These are phyloP conservation scores for Bos indicus DNA, from an alignment of 2,113 vertebrate genomes.

Conservation along the genomic window DNA sequence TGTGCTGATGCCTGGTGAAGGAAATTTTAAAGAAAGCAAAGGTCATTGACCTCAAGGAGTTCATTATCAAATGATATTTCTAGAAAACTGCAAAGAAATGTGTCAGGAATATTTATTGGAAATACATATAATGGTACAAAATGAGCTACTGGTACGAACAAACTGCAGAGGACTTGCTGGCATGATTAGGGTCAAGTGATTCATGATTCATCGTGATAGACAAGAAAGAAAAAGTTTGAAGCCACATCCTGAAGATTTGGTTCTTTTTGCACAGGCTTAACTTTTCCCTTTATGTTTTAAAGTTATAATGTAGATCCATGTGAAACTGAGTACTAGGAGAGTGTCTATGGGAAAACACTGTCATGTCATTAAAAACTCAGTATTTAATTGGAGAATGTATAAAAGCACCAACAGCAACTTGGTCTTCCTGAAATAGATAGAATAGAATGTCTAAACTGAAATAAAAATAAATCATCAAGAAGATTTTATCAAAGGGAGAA, in stretches of 20 bases:
- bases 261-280: not conserved
- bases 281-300: not conserved
- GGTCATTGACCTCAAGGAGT: not conserved
- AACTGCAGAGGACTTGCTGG: not conserved
- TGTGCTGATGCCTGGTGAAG: not conserved
- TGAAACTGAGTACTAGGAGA: not conserved
- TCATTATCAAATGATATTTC: not conserved
- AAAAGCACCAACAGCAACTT: not conserved
- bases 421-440: not conserved
- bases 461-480: not conserved
- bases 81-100: not conserved
- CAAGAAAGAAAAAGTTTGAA: not conserved
- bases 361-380: not conserved
- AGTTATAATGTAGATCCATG: not conserved
- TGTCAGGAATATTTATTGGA: not conserved
- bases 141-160: not conserved
- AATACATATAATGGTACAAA: not conserved
- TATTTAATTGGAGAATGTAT: not conserved
- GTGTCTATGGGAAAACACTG: not conserved
- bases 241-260: not conserved
- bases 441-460: not conserved
- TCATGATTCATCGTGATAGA: not conserved
- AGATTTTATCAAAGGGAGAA: not conserved
- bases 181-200: not conserved
- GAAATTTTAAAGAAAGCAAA: not conserved